Evolutionary conservation across 2,113 vertebrate species (phyloP), one percentile per base, ranked within the genome.

Genomic region (Larimichthys crocea): DNA sequence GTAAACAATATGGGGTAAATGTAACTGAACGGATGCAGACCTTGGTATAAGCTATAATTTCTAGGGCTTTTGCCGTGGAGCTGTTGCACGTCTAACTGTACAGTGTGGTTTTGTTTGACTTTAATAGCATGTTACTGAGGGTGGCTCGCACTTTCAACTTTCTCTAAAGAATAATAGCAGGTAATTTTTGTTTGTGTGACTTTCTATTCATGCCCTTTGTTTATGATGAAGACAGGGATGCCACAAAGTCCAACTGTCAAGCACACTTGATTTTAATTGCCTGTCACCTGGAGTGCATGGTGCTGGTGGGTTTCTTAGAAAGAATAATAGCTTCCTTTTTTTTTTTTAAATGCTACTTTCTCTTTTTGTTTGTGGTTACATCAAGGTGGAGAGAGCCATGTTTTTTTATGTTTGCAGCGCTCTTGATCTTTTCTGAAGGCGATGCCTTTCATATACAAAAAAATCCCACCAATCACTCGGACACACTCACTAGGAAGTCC

Each of bases 1-100:
- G 90, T 92, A 91, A 93, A 92, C 92, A 92, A 86, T 88, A 74
- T 44, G 26, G 65, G 80, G 74, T 87, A 85, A 90, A 87, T 89
- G 88, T 81, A 87, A 85, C 74, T 87, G 76, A 86, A 64, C 22
- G 70, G 82, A 92, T 89, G 88, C 83, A 84, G 86, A 74, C 86
- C 79, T 86, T 68, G 62, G 74, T 85, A 75, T 79, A 44, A 31
- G 78, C 75, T 74, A 71, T 88, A 75, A 89, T 86, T 86, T 86
- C 70, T 17, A 57, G 52, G 31, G 48, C 75, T 82, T 56, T 80
- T 80, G 80, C 86, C 49, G 79, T 64, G 81, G 31, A 84, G 67
- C 66, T 80, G 83, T 86, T 87, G 77, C 44, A 74, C 22, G 22
- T 73, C 62, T 29, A 11, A 74, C 53, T 59, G 80, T 71, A 63